phyloP scores from a whole-genome alignment of 2,113 vertebrate genomes.

The Gila orcuttii region DNA sequence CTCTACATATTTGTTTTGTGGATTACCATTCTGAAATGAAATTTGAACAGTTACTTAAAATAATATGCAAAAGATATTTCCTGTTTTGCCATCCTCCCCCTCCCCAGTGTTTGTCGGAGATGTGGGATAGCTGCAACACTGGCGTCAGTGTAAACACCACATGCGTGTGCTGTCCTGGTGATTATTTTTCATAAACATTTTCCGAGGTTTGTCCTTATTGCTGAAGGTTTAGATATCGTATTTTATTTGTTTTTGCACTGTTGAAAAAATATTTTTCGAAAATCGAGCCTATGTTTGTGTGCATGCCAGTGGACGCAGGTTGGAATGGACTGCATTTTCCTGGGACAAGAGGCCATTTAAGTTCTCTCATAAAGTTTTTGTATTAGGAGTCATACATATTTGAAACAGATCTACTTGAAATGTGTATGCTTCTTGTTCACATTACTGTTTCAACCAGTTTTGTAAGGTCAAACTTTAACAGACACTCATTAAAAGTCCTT shows the following conservation, averaged over 20 bases:
- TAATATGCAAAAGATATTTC: constrained; percentile 85
- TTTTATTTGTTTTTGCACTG: constrained; percentile 67
- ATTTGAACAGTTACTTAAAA: constrained; percentile 88
- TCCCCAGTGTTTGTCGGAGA: constrained; percentile 74
- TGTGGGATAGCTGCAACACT: constrained; percentile 65
- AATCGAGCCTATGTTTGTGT: constrained; percentile 35
- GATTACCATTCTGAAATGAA: constrained; percentile 85
- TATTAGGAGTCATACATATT: constrained; percentile 5
- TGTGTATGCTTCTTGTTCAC: constrained; percentile 9
- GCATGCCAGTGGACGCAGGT: constrained; percentile 32
- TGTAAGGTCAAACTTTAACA: constrained; percentile 41
- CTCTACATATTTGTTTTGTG: constrained; percentile 84
- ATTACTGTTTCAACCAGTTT: constrained; percentile 7
- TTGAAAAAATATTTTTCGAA: constrained; percentile 65
- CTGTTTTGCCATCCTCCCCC: constrained; percentile 64
- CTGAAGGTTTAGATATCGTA: constrained; percentile 70
- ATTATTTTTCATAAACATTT: constrained; percentile 80
- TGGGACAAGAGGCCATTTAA: constrained; percentile 20
- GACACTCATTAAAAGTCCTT: constrained; percentile 32
- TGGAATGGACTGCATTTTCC: constrained; percentile 39
- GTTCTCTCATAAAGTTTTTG: constrained; percentile 18
- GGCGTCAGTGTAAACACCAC: constrained; percentile 76
- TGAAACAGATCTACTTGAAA: constrained; percentile 30
- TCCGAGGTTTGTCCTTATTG: constrained; percentile 72
- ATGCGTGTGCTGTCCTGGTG: constrained; percentile 72